Base-by-base conservation (phyloP, 2,797 vertebrate genomes). In the Podarcis siculus region DNA sequence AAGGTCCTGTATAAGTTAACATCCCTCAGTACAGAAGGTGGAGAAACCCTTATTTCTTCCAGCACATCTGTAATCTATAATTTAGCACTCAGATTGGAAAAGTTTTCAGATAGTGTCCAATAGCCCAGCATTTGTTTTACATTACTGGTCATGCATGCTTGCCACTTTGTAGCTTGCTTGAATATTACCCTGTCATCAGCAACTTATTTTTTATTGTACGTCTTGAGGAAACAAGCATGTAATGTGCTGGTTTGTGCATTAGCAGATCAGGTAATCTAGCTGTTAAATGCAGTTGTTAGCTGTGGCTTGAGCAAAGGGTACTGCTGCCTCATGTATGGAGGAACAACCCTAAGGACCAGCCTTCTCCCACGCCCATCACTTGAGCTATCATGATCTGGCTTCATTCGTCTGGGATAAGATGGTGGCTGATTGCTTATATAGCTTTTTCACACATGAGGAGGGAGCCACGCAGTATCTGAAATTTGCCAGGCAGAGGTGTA, bases 231-330 rank as follows among this genome's bases (percentile, higher is more conserved):
- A 91, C 92, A 95, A 90, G 94, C 86, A 91, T 75, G 86, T 89
- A 95, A 93, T 94, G 95, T 90, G 88, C 89, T 90, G 90, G 90
- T 93, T 95, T 94, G 88, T 92, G 92, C 88, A 87, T 73, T 87
- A 85, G 86, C 83, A 91, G 91, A 89, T 92, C 82, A 86, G 92
- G 91, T 93, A 88, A 93, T 91, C 88, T 86, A n/a, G 30, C 81
- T 92, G 73, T 86, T 92, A 90, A 93, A 90, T 77, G 17, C 73
- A 89, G 92, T 93, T 96, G 90, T 94, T 89, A 7, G 78, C 89
- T 92, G 27, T n/a, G 58, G 82, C 83, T 91, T 87, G 83, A 90
- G 81, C 75, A 90, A 71, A 58, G 89, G 86, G 86, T 92, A 93
- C 90, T 91, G 92, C 91, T 94, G 80, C 87, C 90, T 93, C 80